These are phyloP conservation scores for Pionites leucogaster DNA, from an alignment of 2,113 vertebrate genomes.

Conservation along the genomic window DNA sequence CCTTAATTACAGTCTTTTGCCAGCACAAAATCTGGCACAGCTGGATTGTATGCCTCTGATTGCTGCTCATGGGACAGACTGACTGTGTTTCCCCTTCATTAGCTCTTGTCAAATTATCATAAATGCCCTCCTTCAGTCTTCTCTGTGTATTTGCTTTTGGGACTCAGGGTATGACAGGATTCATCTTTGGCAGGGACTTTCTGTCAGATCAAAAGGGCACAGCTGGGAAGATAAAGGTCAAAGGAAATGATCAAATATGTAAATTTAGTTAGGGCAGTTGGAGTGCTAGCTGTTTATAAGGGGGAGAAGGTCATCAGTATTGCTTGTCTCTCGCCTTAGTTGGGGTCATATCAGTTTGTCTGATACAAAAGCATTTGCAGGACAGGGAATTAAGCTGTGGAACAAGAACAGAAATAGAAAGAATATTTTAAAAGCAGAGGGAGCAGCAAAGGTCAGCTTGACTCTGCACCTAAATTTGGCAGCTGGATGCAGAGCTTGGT, in stretches of 20 bases:
- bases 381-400: neutral
- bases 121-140: neutral
- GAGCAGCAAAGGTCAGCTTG: constrained; percentile 46
- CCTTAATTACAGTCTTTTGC: neutral
- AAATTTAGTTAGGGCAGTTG: neutral
- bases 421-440: constrained; percentile 48
- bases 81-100: neutral
- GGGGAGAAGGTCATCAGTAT: neutral
- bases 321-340: constrained; percentile 3
- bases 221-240: constrained; percentile 20
- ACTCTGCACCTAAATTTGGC: constrained; percentile 54
- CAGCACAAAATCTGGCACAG: neutral
- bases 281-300: neutral
- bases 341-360: neutral
- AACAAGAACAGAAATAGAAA: constrained; percentile 70
- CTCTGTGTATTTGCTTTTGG: neutral
- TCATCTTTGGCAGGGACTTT: neutral
- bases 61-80: neutral
- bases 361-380: constrained; percentile 7
- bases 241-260: constrained; percentile 26
- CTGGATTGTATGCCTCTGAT: neutral
- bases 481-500: constrained; percentile 16
- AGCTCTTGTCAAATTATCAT: neutral
- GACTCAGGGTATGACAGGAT: neutral
- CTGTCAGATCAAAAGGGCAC: neutral